Conservation (phyloP, 2,797 vertebrate species). For the Hemibagrus guttatus region DNA sequence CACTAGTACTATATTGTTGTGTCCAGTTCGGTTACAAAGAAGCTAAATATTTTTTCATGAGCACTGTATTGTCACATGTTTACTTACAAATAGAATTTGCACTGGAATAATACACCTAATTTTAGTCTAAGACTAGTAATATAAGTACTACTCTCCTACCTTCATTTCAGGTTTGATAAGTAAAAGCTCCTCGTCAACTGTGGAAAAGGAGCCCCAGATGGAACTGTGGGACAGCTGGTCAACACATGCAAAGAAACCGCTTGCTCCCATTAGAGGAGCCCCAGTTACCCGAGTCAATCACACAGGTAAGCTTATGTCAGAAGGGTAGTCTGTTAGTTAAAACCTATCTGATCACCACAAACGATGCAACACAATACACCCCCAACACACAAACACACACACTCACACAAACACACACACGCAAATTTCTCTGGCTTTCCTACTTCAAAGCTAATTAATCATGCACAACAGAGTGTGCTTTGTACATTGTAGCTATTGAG, state of each 20-base stretch:
- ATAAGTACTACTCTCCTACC: neutral
- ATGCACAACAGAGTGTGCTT: slow-evolving; percentile 8
- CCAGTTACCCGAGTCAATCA: slow-evolving; percentile 78
- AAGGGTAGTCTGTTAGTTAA: slow-evolving; percentile 42
- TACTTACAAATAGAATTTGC: neutral
- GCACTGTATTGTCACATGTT: neutral
- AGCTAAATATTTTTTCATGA: neutral
- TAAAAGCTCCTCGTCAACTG: slow-evolving; percentile 78
- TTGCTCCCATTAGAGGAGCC: slow-evolving; percentile 77
- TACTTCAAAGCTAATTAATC: neutral
- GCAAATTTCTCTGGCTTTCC: neutral
- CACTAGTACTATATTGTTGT: neutral
- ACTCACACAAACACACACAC: neutral
- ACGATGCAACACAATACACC: neutral
- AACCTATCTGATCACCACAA: neutral
- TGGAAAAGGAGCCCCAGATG: slow-evolving; percentile 76
- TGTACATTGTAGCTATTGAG: neutral
- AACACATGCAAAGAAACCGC: slow-evolving; percentile 76
- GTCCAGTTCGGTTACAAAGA: neutral
- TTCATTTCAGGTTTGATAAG: slow-evolving; percentile 84
- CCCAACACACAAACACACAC: neutral
- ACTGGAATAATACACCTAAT: neutral
- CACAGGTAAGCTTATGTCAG: slow-evolving; percentile 75
- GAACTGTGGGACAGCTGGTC: slow-evolving; percentile 82
- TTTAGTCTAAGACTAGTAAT: neutral